Evolutionary conservation across 2,797 vertebrate species (phyloP), one percentile per base, ranked within the genome.

Genomic region (Alcedo atthis): DNA sequence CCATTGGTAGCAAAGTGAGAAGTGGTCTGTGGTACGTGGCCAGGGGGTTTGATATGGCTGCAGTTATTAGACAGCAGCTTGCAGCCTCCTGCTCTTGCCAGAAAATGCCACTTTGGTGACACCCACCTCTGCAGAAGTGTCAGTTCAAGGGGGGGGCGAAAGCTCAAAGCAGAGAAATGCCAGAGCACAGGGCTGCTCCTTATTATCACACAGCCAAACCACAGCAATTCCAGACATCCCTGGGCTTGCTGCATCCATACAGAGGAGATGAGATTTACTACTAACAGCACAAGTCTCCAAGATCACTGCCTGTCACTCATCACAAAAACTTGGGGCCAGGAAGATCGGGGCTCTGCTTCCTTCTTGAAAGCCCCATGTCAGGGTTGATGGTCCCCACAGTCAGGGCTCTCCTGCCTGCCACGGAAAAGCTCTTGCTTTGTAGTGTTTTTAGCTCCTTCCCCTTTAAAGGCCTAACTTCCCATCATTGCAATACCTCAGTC

Each of bases 11-110:
- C 26, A 42, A 15, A 53, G 15, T 0, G 2, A 75, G 46, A 2
- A 21, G 49, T 66, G 22, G 8, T 35, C 64, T 32, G 26, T 15
- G 35, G n/a, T 7, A 7, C 7, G 0, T 2, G 26, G 63, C 55
- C 0, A 0, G 7, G 43, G 58, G 81, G 32, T 66, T 43, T 66
- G 63, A 46, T 14, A 19, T 0, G 1, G 26, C 61, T 57, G 78
- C 1, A 4, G 59, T 18, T 68, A n/a, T n/a, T 6, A 57, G 19
- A 55, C 30, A 42, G 9, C 61, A 77, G 20, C 43, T 48, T 21
- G 25, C 49, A 74, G 49, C 33, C 35, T 92, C 55, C 33, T 48
- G 63, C n/a, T 49, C 37, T 58, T 32, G 18, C 43, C 74, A 86
- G 45, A 66, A 93, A 78, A 74, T n/a, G 45, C 32, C 55, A 64